Evolutionary conservation across 1,140 invertebrate genomes (phyloP).

Genomic region (Bombyx mandarina): DNA sequence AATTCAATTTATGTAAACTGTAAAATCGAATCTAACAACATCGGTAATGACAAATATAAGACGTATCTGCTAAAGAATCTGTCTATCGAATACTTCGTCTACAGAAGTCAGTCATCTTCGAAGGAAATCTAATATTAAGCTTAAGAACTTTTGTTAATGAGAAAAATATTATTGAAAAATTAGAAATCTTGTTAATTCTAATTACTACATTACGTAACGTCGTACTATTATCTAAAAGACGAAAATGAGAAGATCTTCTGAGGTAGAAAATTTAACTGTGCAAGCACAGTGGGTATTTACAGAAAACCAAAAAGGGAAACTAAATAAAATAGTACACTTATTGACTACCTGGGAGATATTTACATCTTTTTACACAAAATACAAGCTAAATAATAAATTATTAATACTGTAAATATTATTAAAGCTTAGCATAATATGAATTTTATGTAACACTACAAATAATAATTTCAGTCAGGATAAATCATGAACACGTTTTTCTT

Average conservation of each 20-base stretch:
- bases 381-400: conserved; percentile 56
- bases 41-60: too few relatives aligned
- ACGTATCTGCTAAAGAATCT: too few relatives aligned
- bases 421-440: conserved; percentile 50
- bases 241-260: conserved; percentile 10
- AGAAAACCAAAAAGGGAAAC: background rate
- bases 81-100: too few relatives aligned
- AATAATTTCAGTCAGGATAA: too few relatives aligned
- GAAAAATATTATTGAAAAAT: conserved; percentile 9
- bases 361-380: conserved; percentile 55
- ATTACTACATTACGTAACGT: too few relatives aligned
- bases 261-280: conserved; percentile 32
- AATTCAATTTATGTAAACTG: too few relatives aligned
- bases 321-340: background rate
- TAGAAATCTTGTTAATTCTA: too few relatives aligned
- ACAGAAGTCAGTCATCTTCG: too few relatives aligned
- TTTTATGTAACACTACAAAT: background rate
- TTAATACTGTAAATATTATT: conserved; percentile 68
- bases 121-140: too few relatives aligned
- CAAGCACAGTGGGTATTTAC: background rate
- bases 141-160: background rate
- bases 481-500: too few relatives aligned
- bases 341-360: conserved; percentile 25
- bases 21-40: too few relatives aligned
- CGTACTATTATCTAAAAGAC: too few relatives aligned